Evolutionary conservation across 2,888 invertebrate genomes (phyloP), one percentile per base, ranked within the genome.

Genomic region (Pollenia amentaria): DNA sequence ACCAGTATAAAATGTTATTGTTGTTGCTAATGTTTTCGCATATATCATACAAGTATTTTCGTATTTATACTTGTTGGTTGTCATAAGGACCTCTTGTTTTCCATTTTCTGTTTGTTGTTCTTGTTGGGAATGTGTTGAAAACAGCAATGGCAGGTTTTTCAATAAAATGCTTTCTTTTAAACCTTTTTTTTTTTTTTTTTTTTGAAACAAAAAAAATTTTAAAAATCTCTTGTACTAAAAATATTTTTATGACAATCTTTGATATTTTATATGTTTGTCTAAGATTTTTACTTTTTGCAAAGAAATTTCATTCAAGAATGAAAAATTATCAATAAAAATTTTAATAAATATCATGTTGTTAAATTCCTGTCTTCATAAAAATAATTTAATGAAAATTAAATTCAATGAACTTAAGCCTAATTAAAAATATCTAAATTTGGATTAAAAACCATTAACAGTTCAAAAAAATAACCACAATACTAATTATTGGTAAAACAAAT

Each of bases 11-110:
- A 51, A 72, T 57, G 57, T 48, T 69, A 48, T 69, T 72, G 44
- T 72, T 53, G 42, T 46, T 72, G 16, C 18, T 67, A 44, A 42
- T 69, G 38, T 53, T n/a, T 42, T 57, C 46, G 53, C 40, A 57
- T 65, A 40, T 44, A 69, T 48, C 42, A 62, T 29, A 46, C 46
- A 46, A 69, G 44, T 69, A 53, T 76, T 82, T 82, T 62, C 62
- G 38, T 76, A 82, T 70, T 82, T 82, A 62, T 76, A 76, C 69
- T 70, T 82, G 82, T 76, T 76, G 82, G 69, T 76, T 82, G 76
- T 76, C 44, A 51, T 69, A 76, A 76, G 76, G 40, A 76, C 62
- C 69, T 67, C 42, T 81, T 65, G 16, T 44, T 48, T 46, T 51
- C n/a, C 46, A 14, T 44, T 8, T 11, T 16, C 14, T 10, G 29